Conservation (phyloP, 2,113 vertebrate genomes). For the Ophiodon elongatus region DNA sequence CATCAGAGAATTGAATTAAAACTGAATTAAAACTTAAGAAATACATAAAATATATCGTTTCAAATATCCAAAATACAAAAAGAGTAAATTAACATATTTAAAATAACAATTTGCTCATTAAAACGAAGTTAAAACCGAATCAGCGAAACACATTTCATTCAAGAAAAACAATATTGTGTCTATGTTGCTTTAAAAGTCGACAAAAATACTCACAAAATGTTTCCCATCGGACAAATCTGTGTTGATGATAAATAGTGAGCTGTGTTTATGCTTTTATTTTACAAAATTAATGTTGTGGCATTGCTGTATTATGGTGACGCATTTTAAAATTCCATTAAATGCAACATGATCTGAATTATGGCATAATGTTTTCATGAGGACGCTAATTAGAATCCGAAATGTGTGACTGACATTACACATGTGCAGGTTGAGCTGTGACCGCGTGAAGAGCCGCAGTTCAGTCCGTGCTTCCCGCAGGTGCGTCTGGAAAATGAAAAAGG, state of each 20-base stretch:
- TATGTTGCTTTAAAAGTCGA: not conserved
- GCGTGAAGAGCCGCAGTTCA: not conserved
- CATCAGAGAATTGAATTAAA: no score
- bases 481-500: constrained; percentile 30
- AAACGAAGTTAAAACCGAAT: not conserved
- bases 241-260: no score
- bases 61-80: not conserved
- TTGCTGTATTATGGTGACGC: not conserved
- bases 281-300: not conserved
- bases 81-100: not conserved
- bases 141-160: not conserved
- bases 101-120: not conserved
- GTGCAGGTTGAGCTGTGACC: not conserved
- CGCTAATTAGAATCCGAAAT: not conserved
- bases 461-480: no score
- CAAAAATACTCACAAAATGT: no score
- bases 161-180: no score
- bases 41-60: not conserved
- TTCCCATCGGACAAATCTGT: no score
- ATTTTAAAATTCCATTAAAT: not conserved
- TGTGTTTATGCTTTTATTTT: not conserved
- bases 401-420: not conserved
- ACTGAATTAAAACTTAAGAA: no score
- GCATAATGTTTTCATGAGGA: not conserved
- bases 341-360: not conserved